Percentiles rank a stretch among this genome's conserved stretches.
Evolutionary conservation across 53 echinoderm and acorn worm species (phyloP).

Genomic region (Temnopleurus reevesii): DNA sequence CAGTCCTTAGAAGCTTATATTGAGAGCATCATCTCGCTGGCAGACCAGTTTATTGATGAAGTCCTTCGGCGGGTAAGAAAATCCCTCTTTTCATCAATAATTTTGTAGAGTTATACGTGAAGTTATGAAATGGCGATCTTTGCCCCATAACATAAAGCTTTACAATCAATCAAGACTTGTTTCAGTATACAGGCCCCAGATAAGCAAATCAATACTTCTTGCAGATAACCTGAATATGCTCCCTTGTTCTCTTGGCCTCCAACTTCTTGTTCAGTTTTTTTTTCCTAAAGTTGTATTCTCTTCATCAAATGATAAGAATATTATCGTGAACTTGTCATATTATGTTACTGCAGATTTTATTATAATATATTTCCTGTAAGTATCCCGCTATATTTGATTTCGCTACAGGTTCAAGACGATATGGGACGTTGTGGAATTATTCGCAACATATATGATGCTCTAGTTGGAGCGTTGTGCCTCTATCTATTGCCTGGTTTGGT

Average conservation of each 20-base stretch:
- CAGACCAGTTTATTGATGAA: slow-evolving; percentile 50
- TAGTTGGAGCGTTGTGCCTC: slow-evolving; percentile 53
- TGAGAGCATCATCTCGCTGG: slow-evolving; percentile 9
- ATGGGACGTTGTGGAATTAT: slow-evolving; percentile 62
- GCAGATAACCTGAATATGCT: too few species aligned
- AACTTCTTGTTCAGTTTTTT: too few species aligned
- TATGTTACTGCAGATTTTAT: too few species aligned
- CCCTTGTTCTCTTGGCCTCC: too few species aligned
- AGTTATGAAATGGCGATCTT: too few species aligned
- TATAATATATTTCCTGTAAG: not conserved
- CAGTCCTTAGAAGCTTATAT: slow-evolving; percentile 35
- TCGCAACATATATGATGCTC: slow-evolving; percentile 58
- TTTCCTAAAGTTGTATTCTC: too few species aligned
- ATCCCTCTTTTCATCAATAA: not conserved
- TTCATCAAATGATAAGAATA: too few species aligned
- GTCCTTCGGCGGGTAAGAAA: slow-evolving; percentile 30
- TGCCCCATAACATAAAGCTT: not conserved
- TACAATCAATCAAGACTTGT: too few species aligned
- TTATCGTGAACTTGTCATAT: too few species aligned
- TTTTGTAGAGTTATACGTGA: not conserved
- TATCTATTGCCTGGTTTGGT: slow-evolving; percentile 54
- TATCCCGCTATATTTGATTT: not conserved
- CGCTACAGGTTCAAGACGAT: slow-evolving; percentile 48
- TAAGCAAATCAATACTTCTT: too few species aligned
- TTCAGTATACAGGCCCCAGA: too few species aligned